Conservation (phyloP, 2,113 vertebrate species). For the Procavia capensis region DNA sequence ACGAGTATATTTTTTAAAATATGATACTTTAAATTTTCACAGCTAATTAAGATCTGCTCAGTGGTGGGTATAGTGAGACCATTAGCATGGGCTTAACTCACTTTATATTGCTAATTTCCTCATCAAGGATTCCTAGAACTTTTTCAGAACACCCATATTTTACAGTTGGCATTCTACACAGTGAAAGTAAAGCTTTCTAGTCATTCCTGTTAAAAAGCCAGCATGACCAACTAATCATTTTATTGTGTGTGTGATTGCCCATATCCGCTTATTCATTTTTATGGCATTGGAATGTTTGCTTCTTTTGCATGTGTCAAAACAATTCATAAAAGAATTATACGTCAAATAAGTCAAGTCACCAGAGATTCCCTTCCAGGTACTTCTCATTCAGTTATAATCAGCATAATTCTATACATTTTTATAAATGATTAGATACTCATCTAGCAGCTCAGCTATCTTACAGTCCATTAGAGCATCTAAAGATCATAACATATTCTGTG, state of each 20-base stretch:
- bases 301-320: not conserved
- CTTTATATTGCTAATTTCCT: constrained; percentile 25
- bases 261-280: not conserved
- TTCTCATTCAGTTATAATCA: not conserved
- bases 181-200: not conserved
- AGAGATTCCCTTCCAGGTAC: not conserved
- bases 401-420: not conserved
- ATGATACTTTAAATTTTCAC: not conserved
- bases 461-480: not conserved
- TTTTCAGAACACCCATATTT: not conserved
- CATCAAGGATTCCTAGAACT: not conserved
- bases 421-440: not conserved
- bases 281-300: not conserved
- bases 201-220: not conserved
- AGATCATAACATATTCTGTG: not conserved
- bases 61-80: not conserved
- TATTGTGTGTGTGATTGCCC: not conserved
- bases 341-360: not conserved
- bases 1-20: not conserved
- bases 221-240: not conserved
- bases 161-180: not conserved
- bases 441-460: not conserved
- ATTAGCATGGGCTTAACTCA: not conserved
- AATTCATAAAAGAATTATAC: not conserved
- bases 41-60: not conserved